Evolutionary conservation across 2,113 vertebrate genomes (phyloP), one percentile per base, ranked within the genome.

Genomic region (Rhea americana): DNA sequence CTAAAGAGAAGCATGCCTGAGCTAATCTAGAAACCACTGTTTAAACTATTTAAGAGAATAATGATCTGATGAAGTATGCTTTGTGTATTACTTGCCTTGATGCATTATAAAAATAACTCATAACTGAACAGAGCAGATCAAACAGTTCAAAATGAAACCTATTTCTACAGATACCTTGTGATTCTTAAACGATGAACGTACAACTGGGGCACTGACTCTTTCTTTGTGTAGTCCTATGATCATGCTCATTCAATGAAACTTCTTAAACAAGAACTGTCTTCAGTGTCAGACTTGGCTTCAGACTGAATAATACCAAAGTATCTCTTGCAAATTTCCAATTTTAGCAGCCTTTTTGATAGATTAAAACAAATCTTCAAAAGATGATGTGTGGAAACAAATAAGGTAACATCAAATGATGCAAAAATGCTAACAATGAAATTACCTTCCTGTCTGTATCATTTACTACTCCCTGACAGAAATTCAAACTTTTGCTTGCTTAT

Each of bases 241-340:
- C 83, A 84, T 82, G 30, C 75, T 88, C 53, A 91, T 87, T 94
- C 74, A 89, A 61, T 87, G 41, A 9, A 90, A 91, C 24, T 89
- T 87, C 83, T 94, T 86, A 67, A 95, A 77, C 73, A 94, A 94
- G 89, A 94, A 35, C 59, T 87, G 84, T 93, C 94, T 94, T 63
- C 41, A 47, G 59, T 43, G 67, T 85, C 91, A 87, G 63, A 80
- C 82, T 90, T 86, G 78, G 13, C 66, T 95, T 48, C 0, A 25
- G 0, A 53, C 12, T 70, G 55, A 89, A 58, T 43, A 86, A 88
- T 76, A 94, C 50, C 35, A 5, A 93, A 89, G 55, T 59, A 71
- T 76, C 71, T 93, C 80, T 89, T 73, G 66, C 37, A 55, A 74
- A 74, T 73, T 93, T 79, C 94, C 67, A 90, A 84, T 94, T 96